Percentiles rank a stretch among this genome's conserved stretches.
Evolutionary conservation across 1,140 invertebrate genomes (phyloP).

Genomic region (Drosophila mauritiana): DNA sequence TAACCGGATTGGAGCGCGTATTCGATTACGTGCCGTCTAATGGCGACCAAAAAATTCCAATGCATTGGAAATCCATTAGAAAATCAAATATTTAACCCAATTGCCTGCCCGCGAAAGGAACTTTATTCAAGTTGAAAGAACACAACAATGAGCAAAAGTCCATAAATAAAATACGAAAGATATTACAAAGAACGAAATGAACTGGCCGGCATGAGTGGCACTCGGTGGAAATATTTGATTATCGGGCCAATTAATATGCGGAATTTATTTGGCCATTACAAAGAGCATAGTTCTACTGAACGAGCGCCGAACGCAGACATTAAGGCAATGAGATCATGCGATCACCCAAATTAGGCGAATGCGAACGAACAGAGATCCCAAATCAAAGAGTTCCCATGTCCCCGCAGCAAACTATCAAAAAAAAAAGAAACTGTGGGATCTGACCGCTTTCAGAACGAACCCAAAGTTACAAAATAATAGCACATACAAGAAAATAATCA

Average conservation of each 20-base stretch:
- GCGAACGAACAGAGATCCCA: neutral
- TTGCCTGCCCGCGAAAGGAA: slow-evolving; percentile 16
- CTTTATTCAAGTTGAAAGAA: slow-evolving; percentile 48
- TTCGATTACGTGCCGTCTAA: slow-evolving; percentile 20
- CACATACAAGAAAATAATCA: neutral
- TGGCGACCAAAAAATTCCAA: slow-evolving; percentile 7
- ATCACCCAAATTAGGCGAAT: slow-evolving; percentile 19
- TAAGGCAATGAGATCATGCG: slow-evolving; percentile 39
- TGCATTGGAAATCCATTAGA: slow-evolving; percentile 50
- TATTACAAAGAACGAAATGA: slow-evolving; percentile 24
- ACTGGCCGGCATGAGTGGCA: slow-evolving; percentile 14
- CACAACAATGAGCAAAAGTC: slow-evolving; percentile 6
- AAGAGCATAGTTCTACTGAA: slow-evolving; percentile 12
- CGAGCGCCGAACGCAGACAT: slow-evolving; percentile 5
- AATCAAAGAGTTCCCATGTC: no score
- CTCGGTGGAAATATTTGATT: slow-evolving; percentile 43
- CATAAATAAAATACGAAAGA: slow-evolving; percentile 26
- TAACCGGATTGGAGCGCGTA: slow-evolving; percentile 7
- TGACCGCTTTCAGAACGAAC: neutral
- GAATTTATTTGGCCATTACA: slow-evolving; percentile 42
- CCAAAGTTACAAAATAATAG: neutral
- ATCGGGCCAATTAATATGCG: slow-evolving; percentile 43
- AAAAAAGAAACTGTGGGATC: no score
- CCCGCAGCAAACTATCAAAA: no score
- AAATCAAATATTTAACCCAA: slow-evolving; percentile 53